Evolutionary conservation across 2,888 invertebrate genomes (phyloP).

Genomic region (Esperia sulphurella): DNA sequence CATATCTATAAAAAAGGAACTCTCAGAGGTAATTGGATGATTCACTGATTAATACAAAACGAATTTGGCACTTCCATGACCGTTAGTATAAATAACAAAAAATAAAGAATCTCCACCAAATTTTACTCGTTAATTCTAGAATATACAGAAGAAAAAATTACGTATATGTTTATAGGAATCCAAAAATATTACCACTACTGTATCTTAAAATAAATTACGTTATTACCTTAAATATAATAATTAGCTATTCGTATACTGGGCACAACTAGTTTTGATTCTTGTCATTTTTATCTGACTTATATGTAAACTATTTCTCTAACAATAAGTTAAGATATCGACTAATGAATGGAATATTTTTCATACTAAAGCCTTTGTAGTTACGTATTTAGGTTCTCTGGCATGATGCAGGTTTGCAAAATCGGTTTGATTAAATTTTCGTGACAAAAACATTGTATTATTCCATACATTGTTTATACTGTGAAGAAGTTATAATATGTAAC

Average conservation of each 20-base stretch:
- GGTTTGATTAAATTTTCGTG: no score
- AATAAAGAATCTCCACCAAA: slow-evolving; percentile 63
- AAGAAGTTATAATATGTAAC: no score
- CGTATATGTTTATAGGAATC: slow-evolving; percentile 79
- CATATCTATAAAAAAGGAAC: slow-evolving; percentile 45
- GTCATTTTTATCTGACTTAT: slow-evolving; percentile 75
- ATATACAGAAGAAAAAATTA: slow-evolving; percentile 65
- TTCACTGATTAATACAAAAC: slow-evolving; percentile 45
- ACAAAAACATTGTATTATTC: no score
- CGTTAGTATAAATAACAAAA: slow-evolving; percentile 31
- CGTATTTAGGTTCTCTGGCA: slow-evolving; percentile 63
- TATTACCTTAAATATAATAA: slow-evolving; percentile 47
- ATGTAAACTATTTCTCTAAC: slow-evolving; percentile 73
- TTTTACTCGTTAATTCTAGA: slow-evolving; percentile 34
- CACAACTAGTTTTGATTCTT: slow-evolving; percentile 79
- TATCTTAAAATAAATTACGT: slow-evolving; percentile 77
- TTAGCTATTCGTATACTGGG: slow-evolving; percentile 79
- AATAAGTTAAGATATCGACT: slow-evolving; percentile 77
- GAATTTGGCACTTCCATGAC: slow-evolving; percentile 71
- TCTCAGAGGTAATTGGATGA: slow-evolving; percentile 51
- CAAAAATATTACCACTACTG: slow-evolving; percentile 78
- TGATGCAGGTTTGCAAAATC: slow-evolving; percentile 30
- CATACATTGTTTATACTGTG: no score
- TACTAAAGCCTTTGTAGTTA: slow-evolving; percentile 75
- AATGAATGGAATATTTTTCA: slow-evolving; percentile 75